Evolutionary conservation across 2,113 vertebrate species (phyloP).

Genomic region (Nesoenas mayeri): DNA sequence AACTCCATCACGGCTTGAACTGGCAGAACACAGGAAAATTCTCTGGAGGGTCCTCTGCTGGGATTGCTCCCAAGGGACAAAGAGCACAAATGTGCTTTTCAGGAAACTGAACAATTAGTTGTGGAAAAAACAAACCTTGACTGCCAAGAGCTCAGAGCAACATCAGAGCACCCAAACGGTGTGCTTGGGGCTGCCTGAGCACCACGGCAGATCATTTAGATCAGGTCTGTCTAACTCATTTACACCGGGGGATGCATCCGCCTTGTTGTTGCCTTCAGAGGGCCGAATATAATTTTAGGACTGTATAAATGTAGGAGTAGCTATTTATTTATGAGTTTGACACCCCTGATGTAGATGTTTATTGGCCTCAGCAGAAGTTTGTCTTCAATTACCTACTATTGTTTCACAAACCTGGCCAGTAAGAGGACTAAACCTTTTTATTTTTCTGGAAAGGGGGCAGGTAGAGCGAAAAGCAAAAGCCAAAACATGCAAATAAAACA

Average conservation of each 20-base stretch:
- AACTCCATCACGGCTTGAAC: background rate
- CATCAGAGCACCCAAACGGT: rapidly evolving
- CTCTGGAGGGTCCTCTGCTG: background rate
- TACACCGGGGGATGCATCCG: too few relatives aligned
- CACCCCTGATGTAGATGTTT: background rate
- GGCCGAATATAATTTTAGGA: too few relatives aligned
- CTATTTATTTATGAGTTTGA: too few relatives aligned
- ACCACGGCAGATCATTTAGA: background rate
- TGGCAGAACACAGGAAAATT: background rate
- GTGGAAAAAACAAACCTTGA: background rate
- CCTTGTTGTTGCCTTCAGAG: too few relatives aligned
- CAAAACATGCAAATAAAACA: background rate
- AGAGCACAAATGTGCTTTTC: background rate
- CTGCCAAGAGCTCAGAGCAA: background rate
- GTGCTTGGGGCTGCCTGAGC: background rate
- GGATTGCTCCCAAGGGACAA: background rate
- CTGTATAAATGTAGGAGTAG: too few relatives aligned
- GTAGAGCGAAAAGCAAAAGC: background rate
- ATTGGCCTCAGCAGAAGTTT: background rate
- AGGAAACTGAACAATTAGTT: constrained; percentile 50
- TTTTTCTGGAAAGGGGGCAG: background rate
- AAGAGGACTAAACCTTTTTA: background rate
- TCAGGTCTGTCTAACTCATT: too few relatives aligned
- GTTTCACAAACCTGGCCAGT: background rate
- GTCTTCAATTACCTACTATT: background rate